Evolutionary conservation across 2,888 invertebrate species (phyloP), one percentile per base, ranked within the genome.

Genomic region (Phoenoteleia sp.): DNA sequence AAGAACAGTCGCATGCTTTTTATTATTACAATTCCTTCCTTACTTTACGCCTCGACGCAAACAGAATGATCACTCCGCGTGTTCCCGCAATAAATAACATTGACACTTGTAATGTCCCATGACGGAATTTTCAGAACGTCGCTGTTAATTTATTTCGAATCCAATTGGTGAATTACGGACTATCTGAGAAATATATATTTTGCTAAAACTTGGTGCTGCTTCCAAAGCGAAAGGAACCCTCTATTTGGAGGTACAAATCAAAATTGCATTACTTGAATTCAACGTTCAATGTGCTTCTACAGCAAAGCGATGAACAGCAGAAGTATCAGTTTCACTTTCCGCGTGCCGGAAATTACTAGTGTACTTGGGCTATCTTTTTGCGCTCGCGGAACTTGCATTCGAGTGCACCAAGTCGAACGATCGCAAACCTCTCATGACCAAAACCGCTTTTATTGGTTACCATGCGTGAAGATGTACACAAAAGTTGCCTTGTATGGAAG

Each of bases 381-480:
- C 52, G 52, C 52, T 39, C 36, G 33, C 39, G 56, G 36, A 39
- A 71, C 36, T 76, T 72, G 60, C 67, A 29, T 47, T 49, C 58
- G 27, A 69, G 58, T 54, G 60, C 49, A 81, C 49, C 64, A 15
- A 58, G 19, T 62, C 64, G 75, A 64, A 62, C 49, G 69, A 74
- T 69, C 69, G 76, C 84, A 82, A 84, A 84, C 86, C 84, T 64
- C 76, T 80, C 52, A 86, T 91, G 90, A 91, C 88, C 90, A 88
- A 90, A 90, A 91, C 88, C 89, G 88, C 88, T 89, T 90, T 89
- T 89, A 91, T 91, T 89, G 90, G 90, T 88, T 88, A 89, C 86
- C 86, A 89, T 89, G 90, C 89, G 90, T 87, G 90, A 90, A 90
- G 88, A 88, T 87, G 87, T 88, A 86, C 86, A 85, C 85, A 88